phyloP scores from a whole-genome alignment of 2,797 vertebrate genomes.

The Chelon auratus region DNA sequence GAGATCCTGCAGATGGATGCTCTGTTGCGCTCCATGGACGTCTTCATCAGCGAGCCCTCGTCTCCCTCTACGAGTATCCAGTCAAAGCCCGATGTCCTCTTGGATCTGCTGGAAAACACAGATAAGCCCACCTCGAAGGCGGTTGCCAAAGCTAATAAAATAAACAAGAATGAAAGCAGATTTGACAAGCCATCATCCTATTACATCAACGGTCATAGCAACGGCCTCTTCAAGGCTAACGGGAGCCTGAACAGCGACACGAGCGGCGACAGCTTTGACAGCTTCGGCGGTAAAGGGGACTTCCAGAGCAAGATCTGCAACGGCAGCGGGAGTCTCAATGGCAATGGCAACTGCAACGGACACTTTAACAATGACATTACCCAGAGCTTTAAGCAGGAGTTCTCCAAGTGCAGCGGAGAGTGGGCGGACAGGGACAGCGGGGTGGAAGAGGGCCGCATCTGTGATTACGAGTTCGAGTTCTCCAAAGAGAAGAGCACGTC shows the following conservation, averaged over 20 bases:
- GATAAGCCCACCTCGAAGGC: slow-evolving; percentile 79
- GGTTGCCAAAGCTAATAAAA: slow-evolving; percentile 82
- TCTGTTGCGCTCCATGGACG: slow-evolving; percentile 90
- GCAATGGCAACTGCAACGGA: slow-evolving; percentile 60
- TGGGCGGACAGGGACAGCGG: slow-evolving; percentile 92
- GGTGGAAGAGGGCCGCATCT: slow-evolving; percentile 87
- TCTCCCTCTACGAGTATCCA: slow-evolving; percentile 72
- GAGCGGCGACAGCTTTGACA: slow-evolving; percentile 76
- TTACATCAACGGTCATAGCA: slow-evolving; percentile 85
- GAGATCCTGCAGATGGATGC: slow-evolving; percentile 88
- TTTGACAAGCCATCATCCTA: slow-evolving; percentile 81
- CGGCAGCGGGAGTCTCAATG: slow-evolving; percentile 39
- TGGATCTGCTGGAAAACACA: slow-evolving; percentile 88
- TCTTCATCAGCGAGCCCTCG: slow-evolving; percentile 88
- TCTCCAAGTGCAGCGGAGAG: slow-evolving; percentile 87
- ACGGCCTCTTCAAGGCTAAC: slow-evolving; percentile 72
- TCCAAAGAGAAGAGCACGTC: slow-evolving; percentile 88
- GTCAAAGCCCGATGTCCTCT: slow-evolving; percentile 85
- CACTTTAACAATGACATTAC: slow-evolving; percentile 69
- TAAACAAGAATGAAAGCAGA: slow-evolving; percentile 84
- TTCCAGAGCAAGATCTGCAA: slow-evolving; percentile 63
- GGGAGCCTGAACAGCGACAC: slow-evolving; percentile 76
- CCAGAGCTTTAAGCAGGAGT: slow-evolving; percentile 85
- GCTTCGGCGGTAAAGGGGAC: slow-evolving; percentile 66
- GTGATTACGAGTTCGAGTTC: slow-evolving; percentile 87